Conservation (phyloP, 2,113 vertebrate genomes). For the Crotophaga sulcirostris region DNA sequence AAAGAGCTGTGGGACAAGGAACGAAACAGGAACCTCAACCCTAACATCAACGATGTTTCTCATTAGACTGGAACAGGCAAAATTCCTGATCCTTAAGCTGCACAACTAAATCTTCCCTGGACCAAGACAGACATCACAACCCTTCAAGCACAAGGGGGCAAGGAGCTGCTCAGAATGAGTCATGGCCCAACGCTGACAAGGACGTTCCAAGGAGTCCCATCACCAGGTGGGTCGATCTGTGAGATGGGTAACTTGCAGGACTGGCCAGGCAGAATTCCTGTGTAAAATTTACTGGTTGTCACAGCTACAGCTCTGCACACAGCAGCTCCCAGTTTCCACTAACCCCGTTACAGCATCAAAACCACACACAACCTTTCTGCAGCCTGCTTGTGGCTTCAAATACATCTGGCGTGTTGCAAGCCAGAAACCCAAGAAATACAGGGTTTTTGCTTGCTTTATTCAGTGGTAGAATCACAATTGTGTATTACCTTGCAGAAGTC, state of each 20-base stretch:
- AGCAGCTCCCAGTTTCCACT: neutral
- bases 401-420: neutral
- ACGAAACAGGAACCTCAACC: neutral
- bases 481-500: fast-evolving
- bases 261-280: neutral
- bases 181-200: neutral
- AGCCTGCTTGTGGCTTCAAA: neutral
- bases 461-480: neutral
- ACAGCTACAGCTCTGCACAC: neutral
- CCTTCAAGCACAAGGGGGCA: neutral
- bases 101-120: neutral
- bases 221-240: neutral
- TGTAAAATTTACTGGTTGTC: neutral
- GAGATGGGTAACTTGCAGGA: neutral
- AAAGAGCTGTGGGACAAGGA: neutral
- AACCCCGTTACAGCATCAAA: neutral
- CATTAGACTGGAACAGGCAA: neutral
- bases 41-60: neutral
- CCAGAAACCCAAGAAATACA: neutral
- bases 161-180: neutral
- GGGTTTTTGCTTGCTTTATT: neutral
- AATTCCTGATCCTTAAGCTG: neutral
- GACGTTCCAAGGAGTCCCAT: neutral
- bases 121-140: neutral
- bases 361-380: neutral